Base-by-base conservation (phyloP, 2,113 vertebrate species). In the Albula goreensis region DNA sequence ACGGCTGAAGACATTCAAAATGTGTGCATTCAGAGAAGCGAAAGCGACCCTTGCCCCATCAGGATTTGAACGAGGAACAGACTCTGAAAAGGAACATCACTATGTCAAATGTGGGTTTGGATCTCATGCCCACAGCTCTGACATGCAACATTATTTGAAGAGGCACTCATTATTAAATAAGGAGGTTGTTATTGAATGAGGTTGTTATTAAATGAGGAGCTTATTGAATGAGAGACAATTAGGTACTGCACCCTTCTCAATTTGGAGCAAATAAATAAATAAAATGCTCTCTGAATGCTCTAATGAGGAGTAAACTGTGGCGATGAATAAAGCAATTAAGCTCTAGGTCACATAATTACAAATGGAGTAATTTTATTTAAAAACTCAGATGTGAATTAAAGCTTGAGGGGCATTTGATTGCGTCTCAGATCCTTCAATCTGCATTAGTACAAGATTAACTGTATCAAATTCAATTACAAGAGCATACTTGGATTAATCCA, bases 371-470 rank as follows among this genome's bases (percentile, higher is more conserved):
- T 94, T 95, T 94, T 93, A 94, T 95, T 95, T 91, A 87, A 92
- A 84, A 94, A 93, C 90, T 90, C 86, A 89, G 92, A 94, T 94
- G 93, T 91, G 94, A 94, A 95, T 95, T 91, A 94, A 94, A 89
- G 93, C 90, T 92, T 94, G 94, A 95, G 94, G 94, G 92, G 77
- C 91, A 95, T 95, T 93, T 95, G 94, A 96, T 95, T 94, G 91
- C 91, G 84, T 91, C 91, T 94, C 94, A 93, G 93, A 95, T 95
- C 93, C 91, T 94, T 96, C 94, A 94, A 92, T 94, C 92, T 94
- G 92, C 94, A 96, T 96, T 95, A 95, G 93, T 89, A 90, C 89
- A 93, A 95, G 95, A 96, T 96, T 93, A 95, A 95, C 94, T 95
- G 92, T 92, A 95, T 95, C 92, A 94, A 94, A 94, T 92, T 94